Evolutionary conservation across 2,113 vertebrate species (phyloP), one percentile per base, ranked within the genome.

Genomic region (Probosciger aterrimus): DNA sequence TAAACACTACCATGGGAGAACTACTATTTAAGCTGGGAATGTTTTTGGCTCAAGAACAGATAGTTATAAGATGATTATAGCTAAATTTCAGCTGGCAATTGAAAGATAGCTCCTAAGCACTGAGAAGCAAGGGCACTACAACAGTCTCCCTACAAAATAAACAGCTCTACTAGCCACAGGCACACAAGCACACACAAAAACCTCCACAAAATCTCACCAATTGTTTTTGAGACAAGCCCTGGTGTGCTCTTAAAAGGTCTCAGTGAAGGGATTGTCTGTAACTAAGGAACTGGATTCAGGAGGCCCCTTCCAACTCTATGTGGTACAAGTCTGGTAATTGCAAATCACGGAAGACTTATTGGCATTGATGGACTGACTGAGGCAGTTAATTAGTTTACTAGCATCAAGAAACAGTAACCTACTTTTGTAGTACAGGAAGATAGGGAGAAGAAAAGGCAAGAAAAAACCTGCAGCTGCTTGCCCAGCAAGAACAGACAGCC

Each of bases 21-120:
- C 33, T 76, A 35, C 57, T 57, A 50, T 79, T 92, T 68, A 73
- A 82, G 8, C 18, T 86, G 52, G 35, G 67, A 88, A 82, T 50
- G 64, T 8, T 90, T 94, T 90, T 86, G 75, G 79, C 86, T 88
- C 57, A 82, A 86, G 82, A 93, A 73, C 75, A 85, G 67, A 23
- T 37, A 65, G 27, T 49, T 17, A 14, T 78, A 65, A 87, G 6
- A 83, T 7, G 13, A 76, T 90, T 85, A 68, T 10, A 79, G 35
- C 68, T 76, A 49, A 53, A 82, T 95, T 95, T 93, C 86, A 95
- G 23, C 44, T 86, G 65, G 52, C 31, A 79, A 64, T 90, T 92
- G 79, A 82, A 95, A 87, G 41, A 30, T 49, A 33, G 9, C 19
- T 88, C 22, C 55, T 50, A 41, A 85, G 37, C 31, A 82, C 41